phyloP scores from a whole-genome alignment of 1,140 invertebrate genomes.

The Pectinophora gossypiella region DNA sequence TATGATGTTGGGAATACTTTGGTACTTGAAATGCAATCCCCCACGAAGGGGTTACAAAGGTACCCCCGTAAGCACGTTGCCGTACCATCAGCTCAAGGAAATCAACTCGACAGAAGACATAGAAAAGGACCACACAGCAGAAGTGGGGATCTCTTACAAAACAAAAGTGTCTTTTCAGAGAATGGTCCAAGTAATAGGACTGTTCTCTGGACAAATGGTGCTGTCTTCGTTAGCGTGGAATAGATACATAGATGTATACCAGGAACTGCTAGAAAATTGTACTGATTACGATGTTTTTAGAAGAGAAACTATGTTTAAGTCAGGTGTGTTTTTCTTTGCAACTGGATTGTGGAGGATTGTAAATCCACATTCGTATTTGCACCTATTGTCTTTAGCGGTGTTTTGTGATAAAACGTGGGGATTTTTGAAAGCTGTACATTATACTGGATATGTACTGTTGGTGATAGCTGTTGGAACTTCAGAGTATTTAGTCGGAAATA shows the following conservation, averaged over 20 bases:
- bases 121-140: slow-evolving; percentile 70
- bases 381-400: slow-evolving; percentile 84
- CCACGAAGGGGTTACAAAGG: slow-evolving; percentile 80
- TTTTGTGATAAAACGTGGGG: slow-evolving; percentile 88
- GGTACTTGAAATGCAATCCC: slow-evolving; percentile 82
- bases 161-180: slow-evolving; percentile 79
- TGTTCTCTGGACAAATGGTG: slow-evolving; percentile 82
- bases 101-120: slow-evolving; percentile 65
- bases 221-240: slow-evolving; percentile 87
- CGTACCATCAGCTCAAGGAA: slow-evolving; percentile 69
- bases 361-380: slow-evolving; percentile 87
- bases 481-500: slow-evolving; percentile 48
- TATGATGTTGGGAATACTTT: slow-evolving; percentile 79
- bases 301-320: slow-evolving; percentile 77
- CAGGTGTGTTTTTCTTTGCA: slow-evolving; percentile 83
- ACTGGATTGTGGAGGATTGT: slow-evolving; percentile 86
- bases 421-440: slow-evolving; percentile 80
- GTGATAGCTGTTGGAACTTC: slow-evolving; percentile 45
- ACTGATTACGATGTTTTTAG: slow-evolving; percentile 72
- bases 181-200: slow-evolving; percentile 79
- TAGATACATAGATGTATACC: slow-evolving; percentile 86
- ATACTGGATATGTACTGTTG: slow-evolving; percentile 69
- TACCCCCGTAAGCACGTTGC: slow-evolving; percentile 65
- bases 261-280: slow-evolving; percentile 82
- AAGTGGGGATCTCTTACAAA: slow-evolving; percentile 78